Base-by-base conservation (phyloP, 2,797 vertebrate genomes). In the Anniella stebbinsi region DNA sequence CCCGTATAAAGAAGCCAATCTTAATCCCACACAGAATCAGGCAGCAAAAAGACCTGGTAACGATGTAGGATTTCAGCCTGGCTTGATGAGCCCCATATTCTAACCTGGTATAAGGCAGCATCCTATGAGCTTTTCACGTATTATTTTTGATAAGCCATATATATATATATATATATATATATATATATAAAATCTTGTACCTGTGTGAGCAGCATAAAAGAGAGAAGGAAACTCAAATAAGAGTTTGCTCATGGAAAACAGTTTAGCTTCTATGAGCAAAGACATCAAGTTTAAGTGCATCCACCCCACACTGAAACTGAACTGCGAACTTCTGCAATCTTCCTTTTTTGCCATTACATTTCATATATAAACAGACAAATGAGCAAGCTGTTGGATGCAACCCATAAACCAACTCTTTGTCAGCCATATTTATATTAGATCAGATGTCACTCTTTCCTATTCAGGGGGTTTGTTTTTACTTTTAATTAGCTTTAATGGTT, bases 401-500 rank as follows among this genome's bases (percentile, higher is more conserved):
- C 45, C 13, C 48, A 80, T 18, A 45, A 80, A 70, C 87, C 1
- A 28, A 13, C 25, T 23, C 33, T n/a, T 67, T 54, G 48, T 73
- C 25, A 70, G n/a, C 54, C 48, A 57, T 54, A 87, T 80, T 70
- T 57, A 60, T 54, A 86, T n/a, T 57, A 30, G 54, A 57, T 73
- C 60, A 63, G 18, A 2, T 23, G 28, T 23, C 30, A 13, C 4
- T 75, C 36, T 63, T 69, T 77, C 67, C n/a, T 54, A 38, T 30
- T 89, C 72, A 38, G 87, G 21, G 54, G 8, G 57, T 45, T 13
- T 77, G 72, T 60, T 83, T 84, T 89, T 36, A 63, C 57, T 75
- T 88, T 83, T 88, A 63, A 73, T 88, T 82, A 82, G 54, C 70
- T 88, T 82, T 63, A 72, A 72, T 73, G 33, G 21, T 85, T 33